Evolutionary conservation across 2,113 vertebrate species (phyloP), one percentile per base, ranked within the genome.

Genomic region (Neogobius melanostomus): DNA sequence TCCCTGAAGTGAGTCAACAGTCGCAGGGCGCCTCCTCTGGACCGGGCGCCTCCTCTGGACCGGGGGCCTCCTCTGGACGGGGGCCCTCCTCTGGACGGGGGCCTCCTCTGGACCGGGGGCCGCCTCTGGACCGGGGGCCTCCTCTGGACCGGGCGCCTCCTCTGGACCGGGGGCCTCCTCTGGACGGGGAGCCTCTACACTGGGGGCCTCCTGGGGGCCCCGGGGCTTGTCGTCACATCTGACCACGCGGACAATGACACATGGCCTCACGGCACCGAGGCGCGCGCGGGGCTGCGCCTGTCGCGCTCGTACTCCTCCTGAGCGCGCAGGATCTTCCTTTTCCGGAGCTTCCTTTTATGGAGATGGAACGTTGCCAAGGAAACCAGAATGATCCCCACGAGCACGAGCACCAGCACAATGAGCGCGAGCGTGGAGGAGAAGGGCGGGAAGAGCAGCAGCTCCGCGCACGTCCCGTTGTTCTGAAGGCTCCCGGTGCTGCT

Each of bases 271-370:
- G 14, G 86, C 75, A 67, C 75, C 75, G 68, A 7, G 65, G 60
- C 72, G 67, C 74, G 88, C 75, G 68, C 79, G 6, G 92, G 89
- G 77, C 82, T 92, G 92, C 94, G 94, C 88, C 97, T 95, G 93
- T 99, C 97, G 82, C 96, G 92, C 85, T 99, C 97, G 0, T 97
- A 99, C 61, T 99, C 97, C 90, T 98, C 95, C 90, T 99, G 96
- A 65, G 96, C 97, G 87, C 93, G 94, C 85, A 95, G 94, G 88
- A 98, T 97, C 93, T 98, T 99, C 90, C 95, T 92, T 60, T 95
- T 98, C 89, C 95, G 96, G 90, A 98, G 98, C 92, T 94, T 97
- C 74, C 95, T 92, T 91, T 98, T 99, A 92, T 98, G 96, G 87
- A 98, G 83, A 84, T 97, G 96, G 88, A 98, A 97, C 71, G 97